phyloP scores from a whole-genome alignment of 2,888 invertebrate species.

The Lepetodrilus schrolli region DNA sequence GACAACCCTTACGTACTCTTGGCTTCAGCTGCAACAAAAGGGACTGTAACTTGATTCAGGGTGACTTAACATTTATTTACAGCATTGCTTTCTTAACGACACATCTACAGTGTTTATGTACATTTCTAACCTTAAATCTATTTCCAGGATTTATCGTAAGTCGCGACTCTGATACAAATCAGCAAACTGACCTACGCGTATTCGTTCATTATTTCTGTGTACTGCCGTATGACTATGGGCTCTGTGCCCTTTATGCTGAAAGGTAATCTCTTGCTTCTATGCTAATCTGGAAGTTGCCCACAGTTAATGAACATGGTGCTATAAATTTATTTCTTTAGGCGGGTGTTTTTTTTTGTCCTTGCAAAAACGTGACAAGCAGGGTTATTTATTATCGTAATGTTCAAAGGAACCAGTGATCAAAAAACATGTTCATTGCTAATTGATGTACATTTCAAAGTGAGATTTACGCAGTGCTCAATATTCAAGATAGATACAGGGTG shows the following conservation, averaged over 20 bases:
- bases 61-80: constrained; percentile 5
- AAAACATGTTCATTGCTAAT: constrained; percentile 25
- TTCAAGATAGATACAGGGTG: background rate
- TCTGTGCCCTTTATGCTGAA: background rate
- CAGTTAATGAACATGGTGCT: constrained; percentile 4
- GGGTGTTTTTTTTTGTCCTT: constrained; percentile 9
- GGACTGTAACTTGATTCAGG: background rate
- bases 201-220: background rate
- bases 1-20: background rate
- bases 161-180: background rate
- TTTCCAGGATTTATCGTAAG: background rate
- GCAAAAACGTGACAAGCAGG: constrained; percentile 4
- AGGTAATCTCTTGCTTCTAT: background rate
- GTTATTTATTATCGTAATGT: constrained; percentile 2
- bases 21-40: constrained; percentile 1
- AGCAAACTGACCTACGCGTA: background rate
- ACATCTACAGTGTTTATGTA: constrained; percentile 15
- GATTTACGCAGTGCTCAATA: no score
- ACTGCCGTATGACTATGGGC: background rate
- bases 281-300: background rate
- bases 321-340: background rate
- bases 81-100: background rate
- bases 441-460: constrained; percentile 23
- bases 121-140: background rate
- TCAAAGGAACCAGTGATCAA: constrained; percentile 18